Percentiles rank a stretch among this genome's conserved stretches.
These are phyloP conservation scores for Actias luna DNA, from an alignment of 2,888 invertebrate genomes.

Conservation along the genomic window DNA sequence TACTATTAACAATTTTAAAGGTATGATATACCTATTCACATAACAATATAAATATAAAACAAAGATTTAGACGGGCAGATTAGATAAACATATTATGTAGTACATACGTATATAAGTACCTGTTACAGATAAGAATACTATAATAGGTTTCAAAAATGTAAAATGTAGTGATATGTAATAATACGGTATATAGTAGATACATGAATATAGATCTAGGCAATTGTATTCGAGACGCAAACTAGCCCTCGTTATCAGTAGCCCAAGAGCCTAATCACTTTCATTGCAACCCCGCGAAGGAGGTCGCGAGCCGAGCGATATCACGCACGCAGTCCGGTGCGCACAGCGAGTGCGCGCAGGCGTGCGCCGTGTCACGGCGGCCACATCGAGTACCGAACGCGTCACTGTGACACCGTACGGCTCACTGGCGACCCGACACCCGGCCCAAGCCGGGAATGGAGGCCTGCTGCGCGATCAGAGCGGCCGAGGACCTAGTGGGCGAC, in stretches of 20 bases:
- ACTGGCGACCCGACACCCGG: slow-evolving; percentile 47
- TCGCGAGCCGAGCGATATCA: slow-evolving; percentile 59
- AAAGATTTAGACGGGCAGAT: slow-evolving; percentile 4
- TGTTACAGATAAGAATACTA: slow-evolving; percentile 7
- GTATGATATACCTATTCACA: background rate
- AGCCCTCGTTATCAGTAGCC: slow-evolving; percentile 75
- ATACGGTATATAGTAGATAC: slow-evolving; percentile 22
- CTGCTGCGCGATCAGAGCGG: slow-evolving; percentile 72
- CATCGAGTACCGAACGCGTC: slow-evolving; percentile 36
- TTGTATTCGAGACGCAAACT: slow-evolving; percentile 42
- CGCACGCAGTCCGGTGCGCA: slow-evolving; percentile 57
- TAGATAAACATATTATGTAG: background rate
- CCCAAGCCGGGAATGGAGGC: slow-evolving; percentile 76
- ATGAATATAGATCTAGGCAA: slow-evolving; percentile 28
- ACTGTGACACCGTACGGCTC: slow-evolving; percentile 40
- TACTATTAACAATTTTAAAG: background rate
- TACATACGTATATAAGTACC: background rate
- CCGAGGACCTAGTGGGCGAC: slow-evolving; percentile 78
- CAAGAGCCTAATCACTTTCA: slow-evolving; percentile 76
- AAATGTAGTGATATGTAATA: background rate
- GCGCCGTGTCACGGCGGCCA: slow-evolving; percentile 43
- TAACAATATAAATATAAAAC: slow-evolving; percentile 1
- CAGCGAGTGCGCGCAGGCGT: slow-evolving; percentile 59
- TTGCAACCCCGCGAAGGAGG: slow-evolving; percentile 74
- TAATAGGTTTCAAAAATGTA: background rate